Percentiles rank a stretch among this genome's conserved stretches.
Conservation (phyloP, 2,113 vertebrate genomes). For the Piaya cayana region DNA sequence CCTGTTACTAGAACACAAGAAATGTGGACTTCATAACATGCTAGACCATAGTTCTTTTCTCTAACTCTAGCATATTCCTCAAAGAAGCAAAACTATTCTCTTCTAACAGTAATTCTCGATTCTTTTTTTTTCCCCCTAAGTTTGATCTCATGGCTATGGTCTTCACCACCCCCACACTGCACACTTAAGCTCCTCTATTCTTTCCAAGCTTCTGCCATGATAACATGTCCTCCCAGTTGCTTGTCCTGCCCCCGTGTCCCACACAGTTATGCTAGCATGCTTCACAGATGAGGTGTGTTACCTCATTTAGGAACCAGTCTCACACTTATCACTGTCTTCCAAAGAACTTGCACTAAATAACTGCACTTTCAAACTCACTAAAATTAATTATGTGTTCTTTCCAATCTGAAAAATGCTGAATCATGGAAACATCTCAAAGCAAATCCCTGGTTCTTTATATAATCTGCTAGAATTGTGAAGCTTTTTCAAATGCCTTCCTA, state of each 20-base stretch:
- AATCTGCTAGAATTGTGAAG: neutral
- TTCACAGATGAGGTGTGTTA: neutral
- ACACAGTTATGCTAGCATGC: neutral
- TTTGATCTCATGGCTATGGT: neutral
- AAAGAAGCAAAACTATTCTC: neutral
- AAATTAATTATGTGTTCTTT: neutral
- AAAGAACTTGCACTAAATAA: neutral
- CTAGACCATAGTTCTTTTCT: neutral
- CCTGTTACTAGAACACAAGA: neutral
- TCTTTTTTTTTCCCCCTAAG: rapidly evolving
- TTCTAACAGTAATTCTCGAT: neutral
- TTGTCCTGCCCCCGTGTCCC: neutral
- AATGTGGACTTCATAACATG: neutral
- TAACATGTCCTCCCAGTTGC: neutral
- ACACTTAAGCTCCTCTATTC: neutral
- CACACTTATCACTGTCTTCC: neutral
- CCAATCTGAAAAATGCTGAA: neutral
- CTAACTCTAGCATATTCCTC: neutral
- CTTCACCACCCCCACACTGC: rapidly evolving
- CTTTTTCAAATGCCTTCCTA: neutral
- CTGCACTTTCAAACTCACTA: neutral
- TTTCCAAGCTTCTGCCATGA: neutral
- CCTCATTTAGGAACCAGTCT: neutral
- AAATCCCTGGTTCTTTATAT: neutral
- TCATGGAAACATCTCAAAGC: neutral